Conservation (phyloP, 2,113 vertebrate genomes). For the Crocuta crocuta region DNA sequence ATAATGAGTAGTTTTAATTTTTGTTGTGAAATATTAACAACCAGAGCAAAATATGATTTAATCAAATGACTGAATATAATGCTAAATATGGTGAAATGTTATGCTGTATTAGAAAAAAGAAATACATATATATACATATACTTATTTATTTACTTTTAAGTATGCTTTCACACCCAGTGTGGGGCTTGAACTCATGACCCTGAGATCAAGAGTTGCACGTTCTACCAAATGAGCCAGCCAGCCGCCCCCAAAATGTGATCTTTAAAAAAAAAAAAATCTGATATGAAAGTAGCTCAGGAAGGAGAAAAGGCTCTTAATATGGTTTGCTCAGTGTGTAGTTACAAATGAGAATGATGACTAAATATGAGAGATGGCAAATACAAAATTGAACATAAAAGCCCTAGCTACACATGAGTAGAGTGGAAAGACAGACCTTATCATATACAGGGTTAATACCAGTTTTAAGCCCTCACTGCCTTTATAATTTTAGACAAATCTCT, state of each 20-base stretch:
- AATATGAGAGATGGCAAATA: not conserved
- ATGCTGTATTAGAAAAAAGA: no score
- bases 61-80: not conserved
- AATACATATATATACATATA: no score
- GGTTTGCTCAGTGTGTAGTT: not conserved
- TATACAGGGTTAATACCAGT: not conserved
- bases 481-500: not conserved
- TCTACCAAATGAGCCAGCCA: not conserved
- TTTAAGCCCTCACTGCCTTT: not conserved
- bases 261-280: not conserved
- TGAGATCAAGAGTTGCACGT: not conserved
- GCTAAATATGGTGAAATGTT: not conserved
- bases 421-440: not conserved
- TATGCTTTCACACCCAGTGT: not conserved
- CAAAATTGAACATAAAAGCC: not conserved
- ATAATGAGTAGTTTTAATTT: not conserved
- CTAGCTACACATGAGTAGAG: rapidly evolving
- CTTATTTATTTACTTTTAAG: not conserved
- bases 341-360: not conserved
- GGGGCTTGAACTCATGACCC: not conserved
- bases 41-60: not conserved
- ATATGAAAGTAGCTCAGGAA: not conserved
- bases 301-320: not conserved
- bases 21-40: not conserved
- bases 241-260: not conserved